These are phyloP conservation scores for Toxotes jaculatrix DNA, from an alignment of 2,113 vertebrate genomes.

Conservation along the genomic window DNA sequence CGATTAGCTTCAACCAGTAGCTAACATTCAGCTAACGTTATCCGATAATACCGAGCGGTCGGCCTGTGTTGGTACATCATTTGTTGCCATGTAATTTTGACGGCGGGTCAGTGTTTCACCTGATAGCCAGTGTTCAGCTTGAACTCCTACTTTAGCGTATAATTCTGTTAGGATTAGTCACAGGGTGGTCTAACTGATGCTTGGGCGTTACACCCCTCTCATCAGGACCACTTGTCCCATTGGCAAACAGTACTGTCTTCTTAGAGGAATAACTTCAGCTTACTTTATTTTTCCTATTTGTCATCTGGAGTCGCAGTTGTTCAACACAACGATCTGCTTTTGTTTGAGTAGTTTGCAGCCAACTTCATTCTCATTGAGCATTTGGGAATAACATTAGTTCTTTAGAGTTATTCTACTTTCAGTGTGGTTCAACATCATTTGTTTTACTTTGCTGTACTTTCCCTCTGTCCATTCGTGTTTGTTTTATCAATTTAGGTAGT, in stretches of 20 bases:
- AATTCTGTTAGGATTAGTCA: neutral
- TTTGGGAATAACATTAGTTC: neutral
- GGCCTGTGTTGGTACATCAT: neutral
- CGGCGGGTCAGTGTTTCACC: neutral
- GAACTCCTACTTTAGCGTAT: neutral
- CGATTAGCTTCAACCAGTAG: slow-evolving; percentile 23
- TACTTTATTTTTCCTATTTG: neutral
- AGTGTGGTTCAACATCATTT: neutral
- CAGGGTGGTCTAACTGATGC: neutral
- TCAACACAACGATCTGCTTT: neutral
- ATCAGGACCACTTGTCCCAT: slow-evolving; percentile 68
- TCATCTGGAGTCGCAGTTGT: accelerated
- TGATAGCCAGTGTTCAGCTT: neutral
- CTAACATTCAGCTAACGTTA: slow-evolving; percentile 5
- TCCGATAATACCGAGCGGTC: neutral
- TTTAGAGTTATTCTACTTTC: neutral
- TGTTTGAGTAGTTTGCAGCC: neutral
- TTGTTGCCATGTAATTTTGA: neutral
- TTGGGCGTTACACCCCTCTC: slow-evolving; percentile 61
- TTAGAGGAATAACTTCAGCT: neutral
- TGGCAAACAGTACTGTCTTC: neutral
- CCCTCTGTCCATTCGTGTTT: neutral
- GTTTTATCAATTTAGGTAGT: slow-evolving; percentile 1
- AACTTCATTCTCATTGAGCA: neutral
- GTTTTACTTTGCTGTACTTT: neutral